Percentiles rank a stretch among this genome's conserved stretches.
Evolutionary conservation across 53 echinoderm and acorn worm genomes (phyloP).

Genomic region (Stichopus horrens): DNA sequence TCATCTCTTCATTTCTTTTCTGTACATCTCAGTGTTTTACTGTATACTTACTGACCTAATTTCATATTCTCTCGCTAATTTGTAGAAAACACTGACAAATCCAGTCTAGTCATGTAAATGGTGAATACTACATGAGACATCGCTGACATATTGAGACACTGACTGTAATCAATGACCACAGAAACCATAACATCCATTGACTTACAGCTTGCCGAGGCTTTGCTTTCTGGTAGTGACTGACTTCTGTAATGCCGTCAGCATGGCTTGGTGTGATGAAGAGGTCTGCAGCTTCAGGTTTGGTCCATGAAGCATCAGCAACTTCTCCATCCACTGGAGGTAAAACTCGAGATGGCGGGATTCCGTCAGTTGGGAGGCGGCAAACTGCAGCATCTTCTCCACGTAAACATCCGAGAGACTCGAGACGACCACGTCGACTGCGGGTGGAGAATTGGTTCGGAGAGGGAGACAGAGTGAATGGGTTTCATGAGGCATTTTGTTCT

Average conservation of each 20-base stretch:
- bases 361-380: constrained; percentile 72
- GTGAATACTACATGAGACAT: no score
- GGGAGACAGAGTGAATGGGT: no score
- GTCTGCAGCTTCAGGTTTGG: constrained; percentile 65
- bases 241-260: constrained; percentile 87
- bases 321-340: constrained; percentile 81
- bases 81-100: no score
- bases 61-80: no score
- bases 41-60: no score
- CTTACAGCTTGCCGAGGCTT: constrained; percentile 82
- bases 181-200: not conserved
- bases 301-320: constrained; percentile 74
- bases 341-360: constrained; percentile 84
- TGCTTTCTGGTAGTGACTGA: constrained; percentile 67
- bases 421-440: constrained; percentile 74
- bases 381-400: constrained; percentile 81
- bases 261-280: constrained; percentile 70
- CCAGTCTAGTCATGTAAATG: no score
- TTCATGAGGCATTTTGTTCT: no score
- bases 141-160: no score
- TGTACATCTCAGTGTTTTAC: no score
- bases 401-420: constrained; percentile 71
- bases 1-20: no score
- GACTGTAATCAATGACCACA: no score
- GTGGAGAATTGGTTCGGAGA: not conserved